A percentile compares a stretch with the other conserved stretches of the same genome.
These are phyloP conservation scores for Bucorvus abyssinicus DNA, from an alignment of 2,797 vertebrate species.

Conservation along the genomic window DNA sequence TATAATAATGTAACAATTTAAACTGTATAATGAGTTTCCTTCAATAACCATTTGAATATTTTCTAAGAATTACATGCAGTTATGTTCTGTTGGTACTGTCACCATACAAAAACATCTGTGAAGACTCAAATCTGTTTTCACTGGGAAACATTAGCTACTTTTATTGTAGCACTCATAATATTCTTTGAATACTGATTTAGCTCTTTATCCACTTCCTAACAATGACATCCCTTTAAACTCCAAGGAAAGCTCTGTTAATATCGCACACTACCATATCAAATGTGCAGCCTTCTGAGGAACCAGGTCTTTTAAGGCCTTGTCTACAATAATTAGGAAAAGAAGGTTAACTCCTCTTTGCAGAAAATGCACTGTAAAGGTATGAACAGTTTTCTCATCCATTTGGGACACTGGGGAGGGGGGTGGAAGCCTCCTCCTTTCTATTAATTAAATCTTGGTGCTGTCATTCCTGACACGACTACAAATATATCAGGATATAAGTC, in stretches of 20 bases:
- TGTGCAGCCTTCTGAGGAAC: neutral
- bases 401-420: neutral
- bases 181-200: neutral
- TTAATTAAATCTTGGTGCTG: neutral
- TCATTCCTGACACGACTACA: neutral
- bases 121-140: neutral
- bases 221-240: neutral
- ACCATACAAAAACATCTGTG: neutral
- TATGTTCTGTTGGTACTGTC: neutral
- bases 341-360: neutral
- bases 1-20: neutral
- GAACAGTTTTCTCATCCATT: neutral
- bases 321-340: neutral
- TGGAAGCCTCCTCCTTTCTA: neutral
- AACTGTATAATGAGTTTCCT: neutral
- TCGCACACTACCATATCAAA: neutral
- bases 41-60: neutral
- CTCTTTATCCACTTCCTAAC: neutral
- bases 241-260: neutral
- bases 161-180: neutral
- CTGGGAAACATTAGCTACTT: neutral
- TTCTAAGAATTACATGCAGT: neutral
- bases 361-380: neutral
- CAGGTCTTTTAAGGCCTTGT: neutral
- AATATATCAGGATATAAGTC: neutral